phyloP scores from a whole-genome alignment of 2,113 vertebrate species.

The Percina caprodes region DNA sequence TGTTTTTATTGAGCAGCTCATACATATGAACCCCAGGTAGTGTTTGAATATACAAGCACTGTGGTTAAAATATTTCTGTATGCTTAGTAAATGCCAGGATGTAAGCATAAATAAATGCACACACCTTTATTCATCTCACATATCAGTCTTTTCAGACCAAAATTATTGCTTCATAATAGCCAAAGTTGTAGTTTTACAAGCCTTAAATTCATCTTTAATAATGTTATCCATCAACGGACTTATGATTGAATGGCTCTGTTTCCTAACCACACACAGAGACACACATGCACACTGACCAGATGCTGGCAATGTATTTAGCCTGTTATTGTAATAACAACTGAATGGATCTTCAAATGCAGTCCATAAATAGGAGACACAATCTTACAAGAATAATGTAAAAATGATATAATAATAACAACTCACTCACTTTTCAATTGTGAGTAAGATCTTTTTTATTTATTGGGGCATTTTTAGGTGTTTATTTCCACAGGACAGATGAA shows the following conservation, averaged over 20 bases:
- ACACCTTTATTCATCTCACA: not conserved
- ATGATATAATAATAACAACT: no score
- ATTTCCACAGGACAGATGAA: no score
- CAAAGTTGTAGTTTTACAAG: not conserved
- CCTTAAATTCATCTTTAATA: conserved; percentile 6
- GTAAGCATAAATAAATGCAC: not conserved
- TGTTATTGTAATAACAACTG: conserved; percentile 50
- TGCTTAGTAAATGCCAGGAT: not conserved
- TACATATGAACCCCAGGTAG: not conserved
- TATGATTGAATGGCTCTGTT: not conserved
- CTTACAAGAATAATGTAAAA: conserved; percentile 2
- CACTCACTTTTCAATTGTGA: not conserved
- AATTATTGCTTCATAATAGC: not conserved
- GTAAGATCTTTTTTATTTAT: no score
- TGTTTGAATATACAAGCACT: not conserved
- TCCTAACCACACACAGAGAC: conserved; percentile 34
- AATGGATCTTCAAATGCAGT: conserved; percentile 10
- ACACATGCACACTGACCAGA: conserved; percentile 53
- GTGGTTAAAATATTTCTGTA: not conserved
- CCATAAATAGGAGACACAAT: conserved; percentile 43
- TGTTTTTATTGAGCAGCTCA: not conserved
- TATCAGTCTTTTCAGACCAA: not conserved
- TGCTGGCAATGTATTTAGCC: conserved; percentile 60
- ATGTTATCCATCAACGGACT: not conserved
- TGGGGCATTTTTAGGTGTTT: no score